phyloP scores from a whole-genome alignment of 2,113 vertebrate species.

The Leptobrachium ailaonicum region DNA sequence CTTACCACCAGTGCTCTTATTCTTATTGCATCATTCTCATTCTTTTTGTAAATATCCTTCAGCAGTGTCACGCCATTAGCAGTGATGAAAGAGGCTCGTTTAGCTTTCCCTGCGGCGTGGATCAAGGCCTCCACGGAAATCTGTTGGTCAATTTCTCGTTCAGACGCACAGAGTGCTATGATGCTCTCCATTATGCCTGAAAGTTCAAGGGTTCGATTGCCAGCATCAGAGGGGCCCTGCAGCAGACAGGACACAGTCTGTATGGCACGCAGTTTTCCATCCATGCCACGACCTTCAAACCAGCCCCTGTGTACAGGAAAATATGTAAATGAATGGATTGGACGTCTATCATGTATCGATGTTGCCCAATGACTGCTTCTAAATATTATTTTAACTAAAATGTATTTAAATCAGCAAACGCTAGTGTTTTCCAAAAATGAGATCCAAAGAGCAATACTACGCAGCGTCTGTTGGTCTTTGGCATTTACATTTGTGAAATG shows the following conservation, averaged over 20 bases:
- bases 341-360: too few species aligned
- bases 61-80: conserved; percentile 89
- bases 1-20: conserved; percentile 94
- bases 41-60: conserved; percentile 96
- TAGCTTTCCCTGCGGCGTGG: conserved; percentile 91
- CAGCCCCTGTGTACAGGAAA: conserved; percentile 70
- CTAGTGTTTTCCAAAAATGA: too few species aligned
- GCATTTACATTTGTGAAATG: too few species aligned
- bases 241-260: conserved; percentile 90
- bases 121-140: conserved; percentile 93
- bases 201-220: conserved; percentile 88
- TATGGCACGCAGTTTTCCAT: conserved; percentile 85
- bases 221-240: conserved; percentile 88
- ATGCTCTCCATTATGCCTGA: conserved; percentile 89
- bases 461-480: too few species aligned
- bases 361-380: too few species aligned
- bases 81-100: conserved; percentile 93
- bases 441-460: too few species aligned
- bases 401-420: too few species aligned
- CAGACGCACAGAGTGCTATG: conserved; percentile 85
- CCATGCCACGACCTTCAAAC: conserved; percentile 73
- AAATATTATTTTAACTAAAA: too few species aligned
- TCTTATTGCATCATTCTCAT: conserved; percentile 89
- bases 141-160: conserved; percentile 84
- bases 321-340: neutral